Evolutionary conservation across 2,797 vertebrate species (phyloP).

Genomic region (Micrastur ruficollis): DNA sequence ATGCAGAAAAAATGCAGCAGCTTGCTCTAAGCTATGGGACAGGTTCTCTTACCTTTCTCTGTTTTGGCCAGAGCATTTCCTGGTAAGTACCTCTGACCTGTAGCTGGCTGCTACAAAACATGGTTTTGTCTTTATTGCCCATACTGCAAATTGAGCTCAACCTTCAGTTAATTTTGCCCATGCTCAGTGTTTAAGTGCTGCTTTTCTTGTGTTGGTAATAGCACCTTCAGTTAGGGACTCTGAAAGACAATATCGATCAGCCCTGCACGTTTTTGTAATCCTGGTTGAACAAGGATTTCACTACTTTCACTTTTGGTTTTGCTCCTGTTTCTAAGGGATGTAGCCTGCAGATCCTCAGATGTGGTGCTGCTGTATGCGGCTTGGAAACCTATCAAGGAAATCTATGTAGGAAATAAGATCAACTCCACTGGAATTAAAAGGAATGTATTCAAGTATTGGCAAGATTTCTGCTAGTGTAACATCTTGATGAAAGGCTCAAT

Average conservation of each 20-base stretch:
- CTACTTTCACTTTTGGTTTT: slow-evolving; percentile 4
- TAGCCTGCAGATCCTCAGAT: not conserved
- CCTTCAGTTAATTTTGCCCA: not conserved
- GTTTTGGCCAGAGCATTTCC: not conserved
- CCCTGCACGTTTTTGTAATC: not conserved
- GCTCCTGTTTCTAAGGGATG: not conserved
- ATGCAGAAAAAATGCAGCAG: not conserved
- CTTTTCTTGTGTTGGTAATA: not conserved
- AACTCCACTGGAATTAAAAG: not conserved
- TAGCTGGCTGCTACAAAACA: not conserved
- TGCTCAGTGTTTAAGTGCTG: not conserved
- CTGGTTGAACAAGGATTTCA: not conserved
- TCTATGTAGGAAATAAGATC: not conserved
- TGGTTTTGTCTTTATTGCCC: not conserved
- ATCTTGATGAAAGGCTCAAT: not conserved
- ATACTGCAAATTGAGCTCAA: not conserved
- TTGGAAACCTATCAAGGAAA: not conserved
- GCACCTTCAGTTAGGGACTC: not conserved
- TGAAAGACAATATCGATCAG: not conserved
- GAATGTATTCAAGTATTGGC: not conserved
- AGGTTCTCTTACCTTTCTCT: not conserved
- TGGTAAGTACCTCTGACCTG: not conserved
- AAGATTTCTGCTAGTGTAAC: not conserved
- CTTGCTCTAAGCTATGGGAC: not conserved
- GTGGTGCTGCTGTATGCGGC: not conserved